phyloP scores from a whole-genome alignment of 2,113 vertebrate genomes.

The Rallus limicola region DNA sequence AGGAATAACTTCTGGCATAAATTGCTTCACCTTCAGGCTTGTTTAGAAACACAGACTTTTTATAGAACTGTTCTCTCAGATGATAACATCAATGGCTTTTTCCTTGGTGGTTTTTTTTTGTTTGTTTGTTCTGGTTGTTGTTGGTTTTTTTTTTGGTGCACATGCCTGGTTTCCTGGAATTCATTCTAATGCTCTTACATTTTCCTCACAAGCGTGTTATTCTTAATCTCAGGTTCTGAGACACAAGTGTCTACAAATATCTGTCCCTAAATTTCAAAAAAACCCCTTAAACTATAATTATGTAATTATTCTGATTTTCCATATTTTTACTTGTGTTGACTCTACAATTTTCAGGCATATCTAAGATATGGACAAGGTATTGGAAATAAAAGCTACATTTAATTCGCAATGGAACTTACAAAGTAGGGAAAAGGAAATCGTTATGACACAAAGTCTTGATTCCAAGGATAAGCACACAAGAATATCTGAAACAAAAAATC shows the following conservation, averaged over 20 bases:
- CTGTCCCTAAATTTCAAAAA: not conserved
- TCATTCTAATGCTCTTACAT: not conserved
- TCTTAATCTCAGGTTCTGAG: not conserved
- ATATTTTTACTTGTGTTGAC: not conserved
- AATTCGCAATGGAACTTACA: not conserved
- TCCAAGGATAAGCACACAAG: fast-evolving
- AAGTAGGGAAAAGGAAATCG: not conserved
- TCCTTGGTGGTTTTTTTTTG: too few relatives aligned
- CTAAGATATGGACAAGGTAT: not conserved
- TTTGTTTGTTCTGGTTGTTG: too few relatives aligned
- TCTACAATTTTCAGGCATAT: not conserved
- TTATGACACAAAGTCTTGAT: not conserved
- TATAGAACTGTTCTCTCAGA: not conserved
- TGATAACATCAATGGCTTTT: not conserved
- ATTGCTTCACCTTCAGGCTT: not conserved
- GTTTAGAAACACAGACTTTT: not conserved
- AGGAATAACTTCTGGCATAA: not conserved
- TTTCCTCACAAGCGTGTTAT: not conserved
- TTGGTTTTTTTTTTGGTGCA: not conserved
- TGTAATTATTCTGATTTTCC: not conserved
- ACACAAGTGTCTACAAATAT: not conserved
- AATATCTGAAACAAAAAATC: not conserved
- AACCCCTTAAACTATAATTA: not conserved
- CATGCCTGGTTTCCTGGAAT: not conserved
- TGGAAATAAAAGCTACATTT: not conserved